phyloP scores from a whole-genome alignment of 2,888 invertebrate genomes.

The Cerastis leucographa region DNA sequence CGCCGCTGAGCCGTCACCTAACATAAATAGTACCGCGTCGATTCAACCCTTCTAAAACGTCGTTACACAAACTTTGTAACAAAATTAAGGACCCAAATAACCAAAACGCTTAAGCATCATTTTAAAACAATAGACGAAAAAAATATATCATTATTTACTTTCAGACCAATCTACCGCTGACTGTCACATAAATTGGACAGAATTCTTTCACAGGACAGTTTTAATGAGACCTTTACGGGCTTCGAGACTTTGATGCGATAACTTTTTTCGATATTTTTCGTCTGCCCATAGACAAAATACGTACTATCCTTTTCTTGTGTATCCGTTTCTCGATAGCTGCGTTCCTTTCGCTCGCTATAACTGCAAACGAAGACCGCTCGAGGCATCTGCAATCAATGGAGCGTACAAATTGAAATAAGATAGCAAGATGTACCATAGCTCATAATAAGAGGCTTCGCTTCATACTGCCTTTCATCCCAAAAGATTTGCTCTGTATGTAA shows the following conservation, averaged over 20 bases:
- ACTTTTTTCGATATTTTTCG: constrained; percentile 89
- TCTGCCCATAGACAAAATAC: constrained; percentile 83
- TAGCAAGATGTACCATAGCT: constrained; percentile 85
- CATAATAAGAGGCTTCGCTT: constrained; percentile 80
- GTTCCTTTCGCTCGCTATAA: constrained; percentile 78
- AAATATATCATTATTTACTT: constrained; percentile 86
- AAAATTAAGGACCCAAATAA: constrained; percentile 53
- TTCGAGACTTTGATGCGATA: constrained; percentile 88
- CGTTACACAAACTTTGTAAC: constrained; percentile 50
- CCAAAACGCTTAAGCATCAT: constrained; percentile 70
- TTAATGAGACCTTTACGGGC: constrained; percentile 89
- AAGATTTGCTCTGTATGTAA: constrained; percentile 77
- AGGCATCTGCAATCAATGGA: constrained; percentile 90
- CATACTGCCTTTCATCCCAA: constrained; percentile 65
- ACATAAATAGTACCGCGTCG: constrained; percentile 36
- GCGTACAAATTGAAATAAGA: constrained; percentile 90
- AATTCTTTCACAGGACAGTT: constrained; percentile 88
- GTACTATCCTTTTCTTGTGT: constrained; percentile 75
- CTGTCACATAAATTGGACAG: constrained; percentile 87
- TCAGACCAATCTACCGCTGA: constrained; percentile 82
- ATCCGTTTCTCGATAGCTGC: constrained; percentile 63
- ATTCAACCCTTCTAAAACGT: constrained; percentile 15
- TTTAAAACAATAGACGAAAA: constrained; percentile 80
- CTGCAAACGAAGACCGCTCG: constrained; percentile 85
- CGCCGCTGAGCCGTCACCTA: constrained; percentile 11